phyloP scores from a whole-genome alignment of 2,888 invertebrate species.

The Eueremaeus valkanovi region DNA sequence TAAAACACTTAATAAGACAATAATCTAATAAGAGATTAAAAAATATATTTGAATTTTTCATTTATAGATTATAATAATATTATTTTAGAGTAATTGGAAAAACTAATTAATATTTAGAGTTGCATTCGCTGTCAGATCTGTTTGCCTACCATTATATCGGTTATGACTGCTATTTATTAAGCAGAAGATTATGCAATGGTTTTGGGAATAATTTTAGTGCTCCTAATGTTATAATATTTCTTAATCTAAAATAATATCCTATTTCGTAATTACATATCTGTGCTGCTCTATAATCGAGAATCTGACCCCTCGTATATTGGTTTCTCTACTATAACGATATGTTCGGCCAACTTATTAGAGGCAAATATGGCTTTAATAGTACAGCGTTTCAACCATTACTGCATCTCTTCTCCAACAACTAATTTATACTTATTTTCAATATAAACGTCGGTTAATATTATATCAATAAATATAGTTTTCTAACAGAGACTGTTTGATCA shows the following conservation, averaged over 20 bases:
- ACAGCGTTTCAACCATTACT: not conserved
- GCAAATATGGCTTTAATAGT: not conserved
- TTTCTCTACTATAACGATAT: not conserved
- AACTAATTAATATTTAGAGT: conserved; percentile 9
- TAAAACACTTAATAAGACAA: not conserved
- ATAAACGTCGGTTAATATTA: not conserved
- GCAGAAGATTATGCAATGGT: not conserved
- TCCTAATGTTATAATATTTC: conserved; percentile 17
- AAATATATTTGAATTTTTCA: not conserved
- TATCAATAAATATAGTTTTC: too few species aligned
- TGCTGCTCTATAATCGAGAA: conserved; percentile 2
- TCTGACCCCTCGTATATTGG: conserved; percentile 4
- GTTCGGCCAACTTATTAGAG: not conserved
- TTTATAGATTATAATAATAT: too few species aligned
- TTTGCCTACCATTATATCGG: too few species aligned
- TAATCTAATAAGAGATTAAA: conserved; percentile 2
- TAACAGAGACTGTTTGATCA: too few species aligned
- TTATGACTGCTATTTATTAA: not conserved
- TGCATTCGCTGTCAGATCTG: too few species aligned
- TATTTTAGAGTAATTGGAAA: not conserved
- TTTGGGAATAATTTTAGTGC: not conserved
- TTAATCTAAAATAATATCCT: conserved; percentile 6
- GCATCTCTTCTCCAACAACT: conserved; percentile 8
- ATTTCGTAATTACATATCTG: not conserved
- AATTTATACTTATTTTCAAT: conserved; percentile 7